These are phyloP conservation scores for Drosophila nigrodunni DNA, from an alignment of 1,140 invertebrate genomes.

Conservation along the genomic window DNA sequence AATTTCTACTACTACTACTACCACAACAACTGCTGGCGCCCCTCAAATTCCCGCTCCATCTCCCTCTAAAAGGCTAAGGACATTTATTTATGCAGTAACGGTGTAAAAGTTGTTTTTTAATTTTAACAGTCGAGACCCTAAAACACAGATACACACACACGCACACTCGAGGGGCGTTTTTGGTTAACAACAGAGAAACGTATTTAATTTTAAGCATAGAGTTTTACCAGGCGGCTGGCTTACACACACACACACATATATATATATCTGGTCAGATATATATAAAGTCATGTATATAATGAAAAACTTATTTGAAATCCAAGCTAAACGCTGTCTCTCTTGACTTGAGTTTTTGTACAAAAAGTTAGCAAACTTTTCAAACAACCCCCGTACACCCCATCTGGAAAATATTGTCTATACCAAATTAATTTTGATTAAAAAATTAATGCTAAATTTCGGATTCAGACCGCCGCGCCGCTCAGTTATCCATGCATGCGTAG, in stretches of 20 bases:
- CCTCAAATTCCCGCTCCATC: slow-evolving; percentile 14
- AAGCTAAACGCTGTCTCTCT: no score
- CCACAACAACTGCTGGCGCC: slow-evolving; percentile 5
- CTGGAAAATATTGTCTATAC: slow-evolving; percentile 7
- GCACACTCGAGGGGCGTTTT: slow-evolving; percentile 42
- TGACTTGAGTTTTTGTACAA: slow-evolving; percentile 12
- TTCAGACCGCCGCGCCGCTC: slow-evolving; percentile 42
- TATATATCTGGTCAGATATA: slow-evolving; percentile 13
- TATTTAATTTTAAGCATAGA: slow-evolving; percentile 67
- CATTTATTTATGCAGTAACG: slow-evolving; percentile 70
- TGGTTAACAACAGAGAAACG: slow-evolving; percentile 1
- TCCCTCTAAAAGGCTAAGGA: slow-evolving; percentile 69
- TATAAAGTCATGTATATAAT: slow-evolving; percentile 41
- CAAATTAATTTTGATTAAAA: slow-evolving; percentile 12
- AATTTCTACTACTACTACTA: slow-evolving; percentile 18
- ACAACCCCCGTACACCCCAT: background rate
- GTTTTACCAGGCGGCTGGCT: slow-evolving; percentile 56
- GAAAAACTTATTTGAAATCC: slow-evolving; percentile 2
- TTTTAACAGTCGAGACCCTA: slow-evolving; percentile 54
- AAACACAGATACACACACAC: slow-evolving; percentile 15
- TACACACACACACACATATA: slow-evolving; percentile 8
- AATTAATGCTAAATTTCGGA: slow-evolving; percentile 23
- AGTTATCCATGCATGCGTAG: slow-evolving; percentile 28
- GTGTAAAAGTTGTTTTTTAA: slow-evolving; percentile 81
- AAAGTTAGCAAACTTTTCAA: slow-evolving; percentile 24